Evolutionary conservation across 92 coral and sea anemone species (phyloP), one percentile per base, ranked within the genome.

Genomic region (Bergia puertoricense): DNA sequence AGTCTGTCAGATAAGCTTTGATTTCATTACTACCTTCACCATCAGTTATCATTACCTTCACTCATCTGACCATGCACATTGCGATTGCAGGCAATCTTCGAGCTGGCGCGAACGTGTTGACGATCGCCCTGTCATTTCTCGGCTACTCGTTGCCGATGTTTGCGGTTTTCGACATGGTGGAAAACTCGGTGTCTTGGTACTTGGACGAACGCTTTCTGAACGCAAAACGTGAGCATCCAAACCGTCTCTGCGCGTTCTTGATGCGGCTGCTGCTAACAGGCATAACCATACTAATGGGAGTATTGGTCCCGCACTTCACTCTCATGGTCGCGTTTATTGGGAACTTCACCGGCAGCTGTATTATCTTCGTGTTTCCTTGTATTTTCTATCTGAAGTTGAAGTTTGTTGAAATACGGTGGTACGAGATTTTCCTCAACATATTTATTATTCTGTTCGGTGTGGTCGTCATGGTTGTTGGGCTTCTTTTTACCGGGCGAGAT

Each of bases 131-230:
- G 14, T 92, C 96, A 1, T 93, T 93, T 81, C 86, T 89, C 67
- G 96, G 94, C 38, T 93, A 93, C 74, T 93, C 96, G 42, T 88
- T 93, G 51, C 96, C 94, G 5, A 93, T 93, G 93, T 93, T 91
- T 80, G 93, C 94, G 2, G 91, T 91, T 4, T 93, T 91, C 78
- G 96, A 93, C 74, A 93, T 91, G 94, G 80, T 88, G 72, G 96
- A 93, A 82, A 93, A 80, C 88, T 88, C 96, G 0, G 91, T 91
- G n/a, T 86, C 81, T 6, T 79, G 90, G 56, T 91, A 67, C 65
- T 76, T 90, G 72, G 89, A 81, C 4, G 81, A 48, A 50, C 88
- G 93, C n/a, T 91, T 90, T 86, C 90, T 91, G 67, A 90, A 89
- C 81, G 91, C 77, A 5, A 85, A 89, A 80, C 88, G 88, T 15